These are phyloP conservation scores for Holocentrus rufus DNA, from an alignment of 2,797 vertebrate genomes.

Conservation along the genomic window DNA sequence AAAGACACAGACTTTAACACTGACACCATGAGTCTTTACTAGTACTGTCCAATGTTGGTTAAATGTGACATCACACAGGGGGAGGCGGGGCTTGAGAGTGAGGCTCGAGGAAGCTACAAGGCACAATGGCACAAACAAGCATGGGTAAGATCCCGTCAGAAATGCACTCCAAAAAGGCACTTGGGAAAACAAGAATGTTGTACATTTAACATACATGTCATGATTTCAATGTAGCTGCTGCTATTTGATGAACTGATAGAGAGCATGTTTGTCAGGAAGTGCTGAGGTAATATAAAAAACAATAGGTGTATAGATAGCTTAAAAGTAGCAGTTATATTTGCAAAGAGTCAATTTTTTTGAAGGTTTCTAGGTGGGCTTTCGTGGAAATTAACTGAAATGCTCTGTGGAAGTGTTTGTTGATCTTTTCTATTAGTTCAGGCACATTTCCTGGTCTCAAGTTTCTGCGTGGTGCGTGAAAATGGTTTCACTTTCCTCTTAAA, in stretches of 20 bases:
- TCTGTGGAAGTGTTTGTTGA: constrained; percentile 42
- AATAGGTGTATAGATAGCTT: neutral
- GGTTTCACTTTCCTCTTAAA: constrained; percentile 61
- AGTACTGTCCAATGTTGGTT: no score
- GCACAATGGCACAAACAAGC: constrained; percentile 54
- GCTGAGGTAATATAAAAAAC: neutral
- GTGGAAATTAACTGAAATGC: neutral
- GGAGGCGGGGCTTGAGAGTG: constrained; percentile 41
- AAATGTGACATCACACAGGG: constrained; percentile 26
- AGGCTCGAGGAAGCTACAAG: neutral
- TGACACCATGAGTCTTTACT: no score
- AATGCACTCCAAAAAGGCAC: neutral
- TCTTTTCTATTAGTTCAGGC: neutral
- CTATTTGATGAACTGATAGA: neutral
- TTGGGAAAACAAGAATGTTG: no score
- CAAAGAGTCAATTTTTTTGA: neutral
- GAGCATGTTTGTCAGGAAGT: neutral
- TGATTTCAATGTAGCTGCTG: neutral
- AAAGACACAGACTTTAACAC: no score
- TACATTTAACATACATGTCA: neutral
- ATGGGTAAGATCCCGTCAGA: constrained; percentile 50
- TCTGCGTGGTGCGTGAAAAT: constrained; percentile 1
- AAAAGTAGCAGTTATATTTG: neutral
- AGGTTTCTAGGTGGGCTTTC: neutral
- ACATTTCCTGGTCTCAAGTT: constrained; percentile 67